Base-by-base conservation (phyloP, 1,140 invertebrate genomes). In the Drosophila melanica region DNA sequence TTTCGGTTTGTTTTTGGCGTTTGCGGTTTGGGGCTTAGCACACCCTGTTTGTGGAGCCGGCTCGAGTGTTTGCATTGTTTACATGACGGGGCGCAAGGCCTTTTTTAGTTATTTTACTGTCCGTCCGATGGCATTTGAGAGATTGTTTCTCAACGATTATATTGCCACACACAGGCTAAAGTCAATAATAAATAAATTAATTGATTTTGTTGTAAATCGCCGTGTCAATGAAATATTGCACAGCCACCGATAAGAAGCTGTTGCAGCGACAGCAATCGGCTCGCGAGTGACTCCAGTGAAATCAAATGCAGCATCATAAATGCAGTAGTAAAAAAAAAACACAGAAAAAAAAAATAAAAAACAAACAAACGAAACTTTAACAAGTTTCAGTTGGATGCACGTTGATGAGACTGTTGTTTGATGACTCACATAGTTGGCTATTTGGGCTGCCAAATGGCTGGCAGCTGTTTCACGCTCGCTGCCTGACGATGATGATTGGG, bases 181-280 rank as follows among this genome's bases (percentile, higher is more conserved):
- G 64, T 48, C 70, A 70, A 75, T 75, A 75, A 79, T 89, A 82
- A 89, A 82, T 87, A 77, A 87, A 87, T 87, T 87, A 87, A 87
- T 82, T 87, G 79, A 82, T 76, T 89, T 82, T 70, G 70, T 82
- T 70, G 70, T 79, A 81, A 78, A 72, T 51, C 65, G 62, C 55
- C 53, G 74, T 37, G 54, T 76, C 74, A 80, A 81, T 71, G 55
- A 71, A 85, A 77, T 81, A 74, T 79, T 73, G 33, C 69, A 68
- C 64, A 69, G 60, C 63, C 30, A 18, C 30, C 58, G 66, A 79
- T 79, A 77, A 73, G 54, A 33, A 30, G 33, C 54, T 12, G 18
- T 39, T 35, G 39, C 65, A 14, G 10, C 41, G 18, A 27, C 18
- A 50, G 12, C 16, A 39, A 39, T 7, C 33, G 33, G 9, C 50